Percentiles rank a stretch among this genome's conserved stretches.
These are phyloP conservation scores for Chloropsis hardwickii DNA, from an alignment of 2,113 vertebrate species.

Conservation along the genomic window DNA sequence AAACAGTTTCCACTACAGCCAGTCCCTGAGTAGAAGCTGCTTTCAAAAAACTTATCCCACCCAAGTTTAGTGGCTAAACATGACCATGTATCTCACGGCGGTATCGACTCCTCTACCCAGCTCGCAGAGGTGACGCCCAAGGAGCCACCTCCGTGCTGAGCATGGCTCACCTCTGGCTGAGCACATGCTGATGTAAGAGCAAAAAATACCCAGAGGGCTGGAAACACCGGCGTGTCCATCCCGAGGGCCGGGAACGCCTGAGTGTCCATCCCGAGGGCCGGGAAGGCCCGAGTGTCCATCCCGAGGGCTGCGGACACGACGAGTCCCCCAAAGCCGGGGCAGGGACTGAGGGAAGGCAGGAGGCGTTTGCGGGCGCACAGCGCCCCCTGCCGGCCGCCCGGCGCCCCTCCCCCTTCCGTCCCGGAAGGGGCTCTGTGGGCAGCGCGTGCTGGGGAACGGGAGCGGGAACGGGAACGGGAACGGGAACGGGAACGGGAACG, in stretches of 20 bases:
- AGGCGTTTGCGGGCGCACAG: background rate
- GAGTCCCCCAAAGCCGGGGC: rapidly evolving
- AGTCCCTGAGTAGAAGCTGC: background rate
- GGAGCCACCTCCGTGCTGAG: background rate
- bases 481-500: background rate
- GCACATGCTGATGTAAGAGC: background rate
- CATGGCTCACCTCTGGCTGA: background rate
- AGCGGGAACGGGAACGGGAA: background rate
- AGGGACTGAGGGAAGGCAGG: rapidly evolving
- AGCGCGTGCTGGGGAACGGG: background rate
- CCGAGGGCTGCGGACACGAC: too few species aligned
- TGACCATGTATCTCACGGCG: background rate
- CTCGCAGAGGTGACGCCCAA: background rate
- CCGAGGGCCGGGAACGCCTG: rapidly evolving
- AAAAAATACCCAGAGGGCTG: background rate
- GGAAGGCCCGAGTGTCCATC: background rate
- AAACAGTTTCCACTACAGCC: slow-evolving; percentile 24
- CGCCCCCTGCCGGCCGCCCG: background rate
- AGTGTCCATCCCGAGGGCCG: background rate
- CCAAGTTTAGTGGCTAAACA: background rate
- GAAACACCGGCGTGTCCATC: background rate
- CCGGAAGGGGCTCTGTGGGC: background rate
- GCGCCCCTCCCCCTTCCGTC: rapidly evolving
- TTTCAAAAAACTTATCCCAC: background rate
- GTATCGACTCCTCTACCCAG: background rate